Conservation (phyloP, 2,888 invertebrate genomes). For the Ochlodes sylvanus region DNA sequence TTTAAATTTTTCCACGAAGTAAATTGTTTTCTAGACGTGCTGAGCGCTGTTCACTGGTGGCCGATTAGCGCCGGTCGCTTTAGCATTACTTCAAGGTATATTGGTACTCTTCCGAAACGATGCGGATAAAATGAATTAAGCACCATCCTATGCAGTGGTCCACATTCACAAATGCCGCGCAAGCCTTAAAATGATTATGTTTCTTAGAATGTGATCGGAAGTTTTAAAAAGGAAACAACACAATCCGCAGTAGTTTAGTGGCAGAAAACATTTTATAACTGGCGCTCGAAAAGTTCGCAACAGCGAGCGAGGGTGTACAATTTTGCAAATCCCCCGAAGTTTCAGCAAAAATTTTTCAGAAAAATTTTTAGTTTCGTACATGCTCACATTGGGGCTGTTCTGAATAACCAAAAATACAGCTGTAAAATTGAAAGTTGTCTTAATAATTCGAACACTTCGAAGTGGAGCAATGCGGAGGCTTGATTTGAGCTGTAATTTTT, state of each 20-base stretch:
- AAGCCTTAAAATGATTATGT: constrained; percentile 18
- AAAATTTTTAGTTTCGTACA: constrained; percentile 34
- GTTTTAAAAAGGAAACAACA: constrained; percentile 34
- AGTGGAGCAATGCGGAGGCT: not conserved
- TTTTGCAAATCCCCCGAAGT: constrained; percentile 35
- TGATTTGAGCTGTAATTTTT: not conserved
- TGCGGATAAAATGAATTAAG: too few relatives aligned
- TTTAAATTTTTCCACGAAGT: too few relatives aligned
- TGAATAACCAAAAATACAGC: constrained; percentile 25
- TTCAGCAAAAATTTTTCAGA: constrained; percentile 30
- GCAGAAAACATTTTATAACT: constrained; percentile 37
- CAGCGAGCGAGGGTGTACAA: constrained; percentile 27
- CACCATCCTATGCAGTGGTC: too few relatives aligned
- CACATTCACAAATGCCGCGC: not conserved
- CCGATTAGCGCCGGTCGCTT: too few relatives aligned
- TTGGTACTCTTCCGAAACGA: too few relatives aligned
- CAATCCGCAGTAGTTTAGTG: constrained; percentile 33
- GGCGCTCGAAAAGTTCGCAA: constrained; percentile 28
- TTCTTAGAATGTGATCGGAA: constrained; percentile 17
- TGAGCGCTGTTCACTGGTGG: too few relatives aligned
- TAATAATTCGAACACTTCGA: constrained; percentile 16
- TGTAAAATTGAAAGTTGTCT: constrained; percentile 15
- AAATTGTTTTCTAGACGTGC: too few relatives aligned
- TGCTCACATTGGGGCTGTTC: constrained; percentile 20
- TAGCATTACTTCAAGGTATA: too few relatives aligned